Conservation (phyloP, 2,797 vertebrate species). For the Xenops minutus region DNA sequence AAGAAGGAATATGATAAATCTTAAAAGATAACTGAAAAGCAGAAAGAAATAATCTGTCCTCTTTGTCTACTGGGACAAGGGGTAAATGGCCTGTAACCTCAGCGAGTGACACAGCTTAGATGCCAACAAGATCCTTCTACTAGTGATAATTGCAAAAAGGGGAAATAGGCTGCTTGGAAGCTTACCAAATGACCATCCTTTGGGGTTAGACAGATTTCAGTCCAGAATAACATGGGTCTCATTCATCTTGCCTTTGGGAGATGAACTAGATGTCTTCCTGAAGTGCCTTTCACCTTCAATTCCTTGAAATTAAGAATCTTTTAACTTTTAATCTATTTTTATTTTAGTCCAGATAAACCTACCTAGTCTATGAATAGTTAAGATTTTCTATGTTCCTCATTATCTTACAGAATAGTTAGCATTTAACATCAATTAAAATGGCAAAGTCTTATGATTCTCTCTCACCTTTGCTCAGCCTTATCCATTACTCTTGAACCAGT, state of each 20-base stretch:
- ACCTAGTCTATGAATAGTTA: background rate
- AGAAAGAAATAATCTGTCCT: background rate
- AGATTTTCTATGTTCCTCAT: background rate
- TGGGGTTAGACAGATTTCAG: background rate
- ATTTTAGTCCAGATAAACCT: background rate
- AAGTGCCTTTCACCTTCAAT: background rate
- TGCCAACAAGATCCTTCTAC: background rate
- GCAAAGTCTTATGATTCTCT: background rate
- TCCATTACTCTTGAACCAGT: conserved; percentile 11
- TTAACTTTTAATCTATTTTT: background rate
- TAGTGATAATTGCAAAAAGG: background rate
- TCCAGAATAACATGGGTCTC: background rate
- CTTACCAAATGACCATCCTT: conserved; percentile 6
- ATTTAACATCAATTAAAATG: conserved; percentile 38
- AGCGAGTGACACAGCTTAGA: background rate
- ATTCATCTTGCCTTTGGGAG: background rate
- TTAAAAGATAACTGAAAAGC: background rate
- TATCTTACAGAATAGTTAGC: background rate
- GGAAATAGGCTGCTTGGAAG: conserved; percentile 36
- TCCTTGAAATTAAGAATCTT: background rate
- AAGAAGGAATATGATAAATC: background rate
- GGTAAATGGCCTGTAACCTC: background rate
- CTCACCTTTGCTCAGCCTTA: conserved; percentile 37
- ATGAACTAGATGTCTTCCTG: background rate
- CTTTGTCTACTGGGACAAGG: background rate